Evolutionary conservation across 2,113 vertebrate species (phyloP).

Genomic region (Neolamprologus devosi): DNA sequence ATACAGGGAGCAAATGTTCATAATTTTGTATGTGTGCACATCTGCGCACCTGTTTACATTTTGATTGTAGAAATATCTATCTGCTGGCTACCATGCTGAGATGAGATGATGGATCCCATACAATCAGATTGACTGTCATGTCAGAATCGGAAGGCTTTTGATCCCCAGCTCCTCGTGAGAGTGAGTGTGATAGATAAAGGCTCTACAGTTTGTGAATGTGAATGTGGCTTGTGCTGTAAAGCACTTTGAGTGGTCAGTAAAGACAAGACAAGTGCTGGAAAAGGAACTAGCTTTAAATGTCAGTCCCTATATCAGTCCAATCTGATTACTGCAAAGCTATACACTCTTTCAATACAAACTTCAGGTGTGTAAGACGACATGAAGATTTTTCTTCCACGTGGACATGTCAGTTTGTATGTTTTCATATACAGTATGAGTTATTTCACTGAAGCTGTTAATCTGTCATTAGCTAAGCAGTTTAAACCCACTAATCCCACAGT

Average conservation of each 20-base stretch:
- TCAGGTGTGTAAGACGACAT: neutral
- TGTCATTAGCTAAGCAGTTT: neutral
- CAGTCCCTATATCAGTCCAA: neutral
- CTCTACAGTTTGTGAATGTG: neutral
- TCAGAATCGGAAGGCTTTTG: neutral
- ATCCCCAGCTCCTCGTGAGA: neutral
- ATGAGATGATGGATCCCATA: neutral
- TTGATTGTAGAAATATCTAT: neutral
- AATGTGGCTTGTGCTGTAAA: neutral
- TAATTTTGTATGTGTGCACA: neutral
- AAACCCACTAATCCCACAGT: neutral
- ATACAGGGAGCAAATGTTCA: neutral
- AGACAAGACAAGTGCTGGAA: neutral
- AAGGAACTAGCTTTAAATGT: neutral
- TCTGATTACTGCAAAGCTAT: neutral
- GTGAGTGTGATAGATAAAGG: neutral
- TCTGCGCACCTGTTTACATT: neutral
- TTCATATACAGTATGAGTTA: neutral
- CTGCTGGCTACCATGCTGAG: neutral
- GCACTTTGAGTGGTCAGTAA: neutral
- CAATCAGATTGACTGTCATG: conserved; percentile 29
- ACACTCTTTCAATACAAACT: neutral
- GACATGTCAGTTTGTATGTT: neutral
- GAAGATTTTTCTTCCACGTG: neutral
- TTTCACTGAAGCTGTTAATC: neutral